A percentile compares a stretch with the other conserved stretches of the same genome.
phyloP scores from a whole-genome alignment of 2,113 vertebrate species.

The Platysteira castanea region DNA sequence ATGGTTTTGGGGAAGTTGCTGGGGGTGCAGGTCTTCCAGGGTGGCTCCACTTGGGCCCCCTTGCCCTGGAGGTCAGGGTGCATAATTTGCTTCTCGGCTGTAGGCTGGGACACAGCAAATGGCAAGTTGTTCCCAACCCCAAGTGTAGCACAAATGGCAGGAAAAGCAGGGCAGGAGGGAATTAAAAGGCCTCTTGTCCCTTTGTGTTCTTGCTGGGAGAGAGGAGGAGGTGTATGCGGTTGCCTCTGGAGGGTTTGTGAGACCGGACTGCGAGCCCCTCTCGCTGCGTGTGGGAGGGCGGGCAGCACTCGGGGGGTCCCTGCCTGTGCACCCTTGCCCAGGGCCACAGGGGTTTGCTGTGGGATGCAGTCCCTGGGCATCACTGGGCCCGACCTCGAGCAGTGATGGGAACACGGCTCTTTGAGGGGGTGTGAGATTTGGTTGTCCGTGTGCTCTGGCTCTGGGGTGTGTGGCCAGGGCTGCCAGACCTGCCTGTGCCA shows the following conservation, averaged over 20 bases:
- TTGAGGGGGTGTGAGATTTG: neutral
- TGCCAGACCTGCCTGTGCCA: neutral
- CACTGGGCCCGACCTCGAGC: rapidly evolving
- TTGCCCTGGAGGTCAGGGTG: neutral
- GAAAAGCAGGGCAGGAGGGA: neutral
- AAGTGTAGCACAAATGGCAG: neutral
- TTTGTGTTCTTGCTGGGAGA: neutral
- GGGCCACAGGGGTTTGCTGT: rapidly evolving
- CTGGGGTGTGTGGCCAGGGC: neutral
- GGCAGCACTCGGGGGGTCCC: neutral
- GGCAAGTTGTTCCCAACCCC: neutral
- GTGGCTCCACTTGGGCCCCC: rapidly evolving
- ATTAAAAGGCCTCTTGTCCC: neutral
- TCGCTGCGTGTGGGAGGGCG: neutral
- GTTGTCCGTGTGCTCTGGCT: neutral
- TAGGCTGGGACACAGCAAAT: neutral
- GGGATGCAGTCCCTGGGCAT: neutral
- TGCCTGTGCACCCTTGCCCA: neutral
- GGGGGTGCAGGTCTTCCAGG: neutral
- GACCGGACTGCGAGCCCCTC: neutral
- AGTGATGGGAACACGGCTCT: rapidly evolving
- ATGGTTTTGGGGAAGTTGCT: neutral
- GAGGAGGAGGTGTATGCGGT: neutral
- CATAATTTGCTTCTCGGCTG: rapidly evolving
- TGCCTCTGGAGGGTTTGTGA: neutral